Conservation (phyloP, 2,113 vertebrate species). For the Siniperca knerii region DNA sequence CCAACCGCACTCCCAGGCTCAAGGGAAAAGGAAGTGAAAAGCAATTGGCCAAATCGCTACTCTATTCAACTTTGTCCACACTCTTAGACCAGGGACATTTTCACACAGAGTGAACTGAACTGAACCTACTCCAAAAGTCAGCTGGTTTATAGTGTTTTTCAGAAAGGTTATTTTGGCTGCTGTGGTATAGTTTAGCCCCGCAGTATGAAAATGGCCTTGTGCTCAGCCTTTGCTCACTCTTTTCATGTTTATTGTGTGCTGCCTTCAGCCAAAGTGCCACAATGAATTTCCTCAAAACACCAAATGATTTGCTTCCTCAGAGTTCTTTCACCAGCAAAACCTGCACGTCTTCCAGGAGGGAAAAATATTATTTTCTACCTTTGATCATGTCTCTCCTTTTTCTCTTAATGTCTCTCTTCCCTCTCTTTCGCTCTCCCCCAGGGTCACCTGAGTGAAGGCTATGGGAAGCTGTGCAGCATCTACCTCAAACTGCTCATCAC, state of each 20-base stretch:
- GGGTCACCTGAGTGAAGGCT: constrained; percentile 97
- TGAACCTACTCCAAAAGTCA: background rate
- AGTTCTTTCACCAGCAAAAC: background rate
- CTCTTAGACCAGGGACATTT: background rate
- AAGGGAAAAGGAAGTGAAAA: constrained; percentile 65
- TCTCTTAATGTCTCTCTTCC: background rate
- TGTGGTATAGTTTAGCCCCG: background rate
- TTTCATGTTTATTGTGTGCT: constrained; percentile 6
- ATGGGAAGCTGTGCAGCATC: constrained; percentile 96
- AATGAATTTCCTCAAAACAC: background rate
- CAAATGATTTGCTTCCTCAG: background rate
- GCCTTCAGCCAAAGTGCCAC: constrained; percentile 9
- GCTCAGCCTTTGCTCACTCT: background rate
- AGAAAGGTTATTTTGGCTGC: background rate
- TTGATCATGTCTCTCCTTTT: constrained; percentile 13
- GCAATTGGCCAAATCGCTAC: constrained; percentile 35
- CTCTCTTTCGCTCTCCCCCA: constrained; percentile 61
- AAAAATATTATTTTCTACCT: background rate
- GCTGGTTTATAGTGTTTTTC: background rate
- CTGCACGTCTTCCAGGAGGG: background rate
- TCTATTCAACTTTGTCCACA: constrained; percentile 40
- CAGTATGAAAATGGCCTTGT: background rate
- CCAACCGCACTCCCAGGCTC: constrained; percentile 1
- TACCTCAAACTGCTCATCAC: constrained; percentile 99
- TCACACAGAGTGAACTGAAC: background rate